Percentiles rank a stretch among this genome's conserved stretches.
phyloP scores from a whole-genome alignment of 2,797 vertebrate species.

The Sebastes miniatus region DNA sequence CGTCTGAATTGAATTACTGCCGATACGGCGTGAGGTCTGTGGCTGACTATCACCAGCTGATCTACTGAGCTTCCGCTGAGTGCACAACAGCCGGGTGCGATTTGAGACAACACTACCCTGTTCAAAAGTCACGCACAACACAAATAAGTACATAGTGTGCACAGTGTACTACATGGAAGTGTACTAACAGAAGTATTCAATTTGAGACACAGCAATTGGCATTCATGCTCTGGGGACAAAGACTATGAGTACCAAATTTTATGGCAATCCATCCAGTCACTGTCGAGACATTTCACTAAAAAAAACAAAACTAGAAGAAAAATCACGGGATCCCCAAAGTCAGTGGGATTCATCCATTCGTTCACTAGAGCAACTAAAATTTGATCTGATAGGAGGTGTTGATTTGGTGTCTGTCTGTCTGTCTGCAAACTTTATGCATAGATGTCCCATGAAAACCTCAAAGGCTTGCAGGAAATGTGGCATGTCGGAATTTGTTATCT shows the following conservation, averaged over 20 bases:
- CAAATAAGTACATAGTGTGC: no score
- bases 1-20: no score
- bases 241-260: neutral
- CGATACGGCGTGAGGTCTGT: no score
- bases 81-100: no score
- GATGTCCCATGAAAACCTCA: neutral
- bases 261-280: neutral
- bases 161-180: no score
- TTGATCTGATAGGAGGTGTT: neutral
- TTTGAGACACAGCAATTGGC: no score
- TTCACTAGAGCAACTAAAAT: neutral
- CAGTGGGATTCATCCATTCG: neutral
- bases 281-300: neutral
- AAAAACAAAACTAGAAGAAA: neutral
- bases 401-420: neutral
- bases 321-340: neutral
- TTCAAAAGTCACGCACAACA: no score
- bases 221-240: neutral
- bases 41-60: no score
- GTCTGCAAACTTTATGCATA: neutral
- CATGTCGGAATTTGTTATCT: slow-evolving; percentile 3
- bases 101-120: no score
- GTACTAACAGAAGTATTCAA: no score
- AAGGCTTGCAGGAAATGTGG: neutral
- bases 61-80: no score